A percentile compares a stretch with the other conserved stretches of the same genome.
Conservation (phyloP, 2,113 vertebrate genomes). For the Eolophus roseicapilla region DNA sequence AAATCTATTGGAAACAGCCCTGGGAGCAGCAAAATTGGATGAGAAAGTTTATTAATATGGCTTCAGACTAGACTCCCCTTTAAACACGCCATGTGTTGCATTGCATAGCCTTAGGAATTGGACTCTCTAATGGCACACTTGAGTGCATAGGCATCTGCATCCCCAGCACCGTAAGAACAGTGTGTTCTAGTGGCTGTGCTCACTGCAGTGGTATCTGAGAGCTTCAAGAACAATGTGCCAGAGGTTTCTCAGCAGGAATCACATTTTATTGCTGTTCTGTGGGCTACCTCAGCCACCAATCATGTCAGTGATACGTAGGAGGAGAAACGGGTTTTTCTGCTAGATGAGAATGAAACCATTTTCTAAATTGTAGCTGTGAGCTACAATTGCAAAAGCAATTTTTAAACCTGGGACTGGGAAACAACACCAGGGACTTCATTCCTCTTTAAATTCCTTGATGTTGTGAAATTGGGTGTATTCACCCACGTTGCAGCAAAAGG, state of each 20-base stretch:
- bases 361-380: not conserved
- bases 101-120: not conserved
- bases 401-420: not conserved
- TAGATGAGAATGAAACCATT: not conserved
- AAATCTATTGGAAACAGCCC: not conserved
- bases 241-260: not conserved
- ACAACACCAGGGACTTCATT: not conserved
- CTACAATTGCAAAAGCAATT: not conserved
- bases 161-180: not conserved
- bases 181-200: not conserved
- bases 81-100: not conserved
- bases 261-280: not conserved
- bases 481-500: not conserved
- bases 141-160: not conserved
- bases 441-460: not conserved
- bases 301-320: not conserved
- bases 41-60: not conserved
- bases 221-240: not conserved
- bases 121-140: fast-evolving
- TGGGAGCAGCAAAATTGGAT: not conserved
- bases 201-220: not conserved
- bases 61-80: not conserved
- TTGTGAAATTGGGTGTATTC: not conserved
- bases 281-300: not conserved
- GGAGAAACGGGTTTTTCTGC: not conserved